A percentile compares a stretch with the other conserved stretches of the same genome.
Evolutionary conservation across 2,113 vertebrate genomes (phyloP).

Genomic region (Ptilonorhynchus violaceus): DNA sequence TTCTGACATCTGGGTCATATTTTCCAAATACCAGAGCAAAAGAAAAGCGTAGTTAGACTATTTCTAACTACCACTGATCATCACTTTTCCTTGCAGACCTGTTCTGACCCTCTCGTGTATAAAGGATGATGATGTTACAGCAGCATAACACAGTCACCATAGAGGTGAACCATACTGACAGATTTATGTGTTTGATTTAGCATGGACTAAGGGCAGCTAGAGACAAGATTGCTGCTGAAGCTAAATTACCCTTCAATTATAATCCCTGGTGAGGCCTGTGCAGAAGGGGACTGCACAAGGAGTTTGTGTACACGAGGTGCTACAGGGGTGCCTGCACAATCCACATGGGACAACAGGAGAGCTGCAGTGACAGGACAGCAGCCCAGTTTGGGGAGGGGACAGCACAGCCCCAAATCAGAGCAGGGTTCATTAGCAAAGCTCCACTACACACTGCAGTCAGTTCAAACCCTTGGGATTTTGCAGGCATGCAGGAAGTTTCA

Average conservation of each 20-base stretch:
- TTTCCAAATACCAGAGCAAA: not conserved
- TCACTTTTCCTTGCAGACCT: not conserved
- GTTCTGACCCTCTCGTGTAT: not conserved
- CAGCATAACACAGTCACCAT: not conserved
- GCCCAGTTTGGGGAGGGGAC: not conserved
- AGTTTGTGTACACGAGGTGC: too few species aligned
- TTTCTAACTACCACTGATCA: not conserved
- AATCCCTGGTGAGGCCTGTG: not conserved
- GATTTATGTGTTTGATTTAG: not conserved
- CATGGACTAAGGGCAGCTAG: not conserved
- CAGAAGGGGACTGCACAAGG: not conserved
- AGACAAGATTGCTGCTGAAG: not conserved
- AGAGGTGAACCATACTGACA: not conserved
- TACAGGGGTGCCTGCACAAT: not conserved
- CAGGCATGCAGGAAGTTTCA: not conserved
- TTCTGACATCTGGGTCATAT: not conserved
- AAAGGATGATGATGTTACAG: not conserved
- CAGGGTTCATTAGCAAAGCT: not conserved
- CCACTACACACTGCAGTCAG: not conserved
- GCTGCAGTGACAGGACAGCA: not conserved
- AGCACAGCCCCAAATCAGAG: not conserved
- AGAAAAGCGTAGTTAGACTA: not conserved
- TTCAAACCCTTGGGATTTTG: not conserved
- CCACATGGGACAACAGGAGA: fast-evolving
- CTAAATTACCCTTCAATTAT: not conserved